These are phyloP conservation scores for Latrodectus hesperus DNA, from an alignment of 2,888 invertebrate genomes.

Conservation along the genomic window DNA sequence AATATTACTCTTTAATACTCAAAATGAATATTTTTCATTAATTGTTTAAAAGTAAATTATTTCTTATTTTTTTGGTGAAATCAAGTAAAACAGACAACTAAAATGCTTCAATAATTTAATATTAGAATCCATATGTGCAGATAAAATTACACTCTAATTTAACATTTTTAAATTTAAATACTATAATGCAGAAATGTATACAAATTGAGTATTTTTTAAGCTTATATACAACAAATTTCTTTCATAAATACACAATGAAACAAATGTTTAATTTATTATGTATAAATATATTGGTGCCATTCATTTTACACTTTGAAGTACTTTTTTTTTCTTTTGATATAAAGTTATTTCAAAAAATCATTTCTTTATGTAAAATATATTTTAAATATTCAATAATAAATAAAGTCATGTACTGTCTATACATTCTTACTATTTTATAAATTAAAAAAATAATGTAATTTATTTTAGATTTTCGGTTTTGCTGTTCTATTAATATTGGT, in stretches of 20 bases:
- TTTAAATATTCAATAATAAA: no score
- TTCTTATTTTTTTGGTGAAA: background rate
- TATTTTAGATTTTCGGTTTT: no score
- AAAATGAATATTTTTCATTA: no score
- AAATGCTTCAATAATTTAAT: background rate
- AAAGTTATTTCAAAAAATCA: no score
- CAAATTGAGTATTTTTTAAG: slow-evolving; percentile 18
- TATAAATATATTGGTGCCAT: slow-evolving; percentile 27
- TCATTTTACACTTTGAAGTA: no score
- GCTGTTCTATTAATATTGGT: no score
- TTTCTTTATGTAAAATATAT: no score
- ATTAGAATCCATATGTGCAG: background rate
- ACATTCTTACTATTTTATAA: no score
- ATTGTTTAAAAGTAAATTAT: background rate
- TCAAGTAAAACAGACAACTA: background rate
- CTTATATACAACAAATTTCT: slow-evolving; percentile 31
- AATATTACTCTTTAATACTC: no score
- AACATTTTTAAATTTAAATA: slow-evolving; percentile 41
- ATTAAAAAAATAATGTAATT: no score
- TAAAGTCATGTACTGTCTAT: no score
- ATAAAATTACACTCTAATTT: slow-evolving; percentile 3
- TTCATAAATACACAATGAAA: slow-evolving; percentile 19
- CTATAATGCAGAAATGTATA: slow-evolving; percentile 31
- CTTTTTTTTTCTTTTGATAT: no score
- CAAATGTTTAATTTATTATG: slow-evolving; percentile 2